Evolutionary conservation across 2,888 invertebrate genomes (phyloP), one percentile per base, ranked within the genome.

Genomic region (Nomada fucata): DNA sequence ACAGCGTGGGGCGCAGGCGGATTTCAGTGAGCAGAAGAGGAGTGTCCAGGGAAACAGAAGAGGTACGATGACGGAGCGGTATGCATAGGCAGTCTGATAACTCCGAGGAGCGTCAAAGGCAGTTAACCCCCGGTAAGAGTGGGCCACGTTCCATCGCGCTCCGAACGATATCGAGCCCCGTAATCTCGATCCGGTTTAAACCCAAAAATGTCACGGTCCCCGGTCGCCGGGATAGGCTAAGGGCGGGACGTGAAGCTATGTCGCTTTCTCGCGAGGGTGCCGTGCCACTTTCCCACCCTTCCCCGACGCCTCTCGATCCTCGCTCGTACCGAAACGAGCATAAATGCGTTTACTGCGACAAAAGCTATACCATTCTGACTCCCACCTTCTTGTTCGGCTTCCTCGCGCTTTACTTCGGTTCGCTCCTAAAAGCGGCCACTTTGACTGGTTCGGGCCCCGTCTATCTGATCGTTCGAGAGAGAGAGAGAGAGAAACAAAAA

Each of bases 241-340:
- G 86, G 86, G 86, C 82, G 79, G 76, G 77, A 91, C 91, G 91
- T 91, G 91, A 88, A 89, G 87, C 84, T 91, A 91, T 91, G 90
- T 75, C 69, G 79, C 64, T 80, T 57, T 68, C 75, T 73, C 77
- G 78, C 75, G 78, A 88, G 86, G 80, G 73, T 87, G 82, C 79
- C 73, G 59, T 29, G 71, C 76, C 53, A 80, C 84, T 89, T 90
- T 91, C 88, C 86, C 86, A 90, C 87, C 86, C 87, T 79, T 67
- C 57, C 57, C 5, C 55, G n/a, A 23, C 55, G 20, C 55, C 36
- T 36, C 36, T 0, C 11, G 55, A 2, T 20, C 23, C 55, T 20
- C 55, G 55, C 60, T 60, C 65, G 15, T 29, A 61, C 47, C 61
- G 36, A 70, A 74, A 76, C 75, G 59, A 75, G 75, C 76, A 83